Percentiles rank a stretch among this genome's conserved stretches.
These are phyloP conservation scores for Dasypolia templi DNA, from an alignment of 2,888 invertebrate species.

Conservation along the genomic window DNA sequence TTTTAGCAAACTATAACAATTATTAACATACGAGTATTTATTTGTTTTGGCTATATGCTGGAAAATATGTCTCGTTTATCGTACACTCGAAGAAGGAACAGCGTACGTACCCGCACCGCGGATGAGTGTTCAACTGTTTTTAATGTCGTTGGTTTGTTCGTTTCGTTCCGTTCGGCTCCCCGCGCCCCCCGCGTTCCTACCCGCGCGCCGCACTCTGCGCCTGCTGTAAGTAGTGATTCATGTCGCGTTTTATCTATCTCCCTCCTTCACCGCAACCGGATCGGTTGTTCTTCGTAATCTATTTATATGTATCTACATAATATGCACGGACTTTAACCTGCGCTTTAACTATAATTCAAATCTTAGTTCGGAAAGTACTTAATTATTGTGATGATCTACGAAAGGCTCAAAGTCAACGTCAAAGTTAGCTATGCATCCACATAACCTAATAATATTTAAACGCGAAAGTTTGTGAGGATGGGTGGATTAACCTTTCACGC, in stretches of 20 bases:
- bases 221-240: slow-evolving; percentile 89
- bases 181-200: slow-evolving; percentile 75
- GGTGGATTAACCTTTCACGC: too few species aligned
- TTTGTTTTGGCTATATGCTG: slow-evolving; percentile 76
- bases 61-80: slow-evolving; percentile 73
- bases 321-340: slow-evolving; percentile 87
- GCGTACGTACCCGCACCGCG: slow-evolving; percentile 84
- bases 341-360: slow-evolving; percentile 73
- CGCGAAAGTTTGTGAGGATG: too few species aligned
- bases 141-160: slow-evolving; percentile 86
- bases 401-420: background rate
- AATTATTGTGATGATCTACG: slow-evolving; percentile 12
- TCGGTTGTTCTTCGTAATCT: slow-evolving; percentile 90
- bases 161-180: slow-evolving; percentile 82
- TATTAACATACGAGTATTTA: slow-evolving; percentile 70
- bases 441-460: too few species aligned
- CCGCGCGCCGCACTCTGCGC: slow-evolving; percentile 83
- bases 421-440: background rate
- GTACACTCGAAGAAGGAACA: slow-evolving; percentile 73
- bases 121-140: slow-evolving; percentile 89
- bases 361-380: slow-evolving; percentile 32
- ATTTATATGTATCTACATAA: slow-evolving; percentile 88
- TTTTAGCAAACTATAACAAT: slow-evolving; percentile 75
- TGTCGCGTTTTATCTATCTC: slow-evolving; percentile 90
- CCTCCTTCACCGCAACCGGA: slow-evolving; percentile 90